Percentiles rank a stretch among this genome's conserved stretches.
These are phyloP conservation scores for Bufo gargarizans DNA, from an alignment of 2,113 vertebrate genomes.

Conservation along the genomic window DNA sequence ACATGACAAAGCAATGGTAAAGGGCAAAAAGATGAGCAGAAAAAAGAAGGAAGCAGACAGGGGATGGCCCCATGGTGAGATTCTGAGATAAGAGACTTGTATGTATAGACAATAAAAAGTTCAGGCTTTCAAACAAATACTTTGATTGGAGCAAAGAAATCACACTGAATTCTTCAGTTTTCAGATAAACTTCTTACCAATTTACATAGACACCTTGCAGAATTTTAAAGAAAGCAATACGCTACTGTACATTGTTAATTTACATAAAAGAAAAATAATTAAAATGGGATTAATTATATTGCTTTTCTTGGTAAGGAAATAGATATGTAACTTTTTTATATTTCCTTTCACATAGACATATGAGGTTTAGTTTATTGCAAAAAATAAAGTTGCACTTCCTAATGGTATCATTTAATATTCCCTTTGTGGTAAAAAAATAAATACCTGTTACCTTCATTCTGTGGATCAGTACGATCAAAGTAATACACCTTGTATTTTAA, in stretches of 20 bases:
- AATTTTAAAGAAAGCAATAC: background rate
- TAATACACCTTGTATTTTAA: no score
- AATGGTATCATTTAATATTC: no score
- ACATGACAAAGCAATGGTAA: constrained; percentile 71
- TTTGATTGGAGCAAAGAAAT: constrained; percentile 58
- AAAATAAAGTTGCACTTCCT: no score
- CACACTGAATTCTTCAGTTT: background rate
- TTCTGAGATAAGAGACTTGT: constrained; percentile 47
- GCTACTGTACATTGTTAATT: background rate
- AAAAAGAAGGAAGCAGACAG: constrained; percentile 54
- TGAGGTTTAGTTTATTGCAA: no score
- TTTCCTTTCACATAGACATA: no score
- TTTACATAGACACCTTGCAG: background rate
- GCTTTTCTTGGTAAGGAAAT: background rate
- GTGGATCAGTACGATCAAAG: no score
- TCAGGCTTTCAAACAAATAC: constrained; percentile 40
- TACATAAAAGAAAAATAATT: background rate
- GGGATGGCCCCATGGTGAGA: constrained; percentile 63
- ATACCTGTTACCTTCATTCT: no score
- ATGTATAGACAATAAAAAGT: constrained; percentile 63
- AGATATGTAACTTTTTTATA: background rate
- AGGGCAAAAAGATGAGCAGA: constrained; percentile 64
- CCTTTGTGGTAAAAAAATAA: no score
- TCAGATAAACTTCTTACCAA: background rate
- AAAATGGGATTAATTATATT: background rate